Conservation (phyloP, 2,888 invertebrate genomes). For the Loripinus fragilis region DNA sequence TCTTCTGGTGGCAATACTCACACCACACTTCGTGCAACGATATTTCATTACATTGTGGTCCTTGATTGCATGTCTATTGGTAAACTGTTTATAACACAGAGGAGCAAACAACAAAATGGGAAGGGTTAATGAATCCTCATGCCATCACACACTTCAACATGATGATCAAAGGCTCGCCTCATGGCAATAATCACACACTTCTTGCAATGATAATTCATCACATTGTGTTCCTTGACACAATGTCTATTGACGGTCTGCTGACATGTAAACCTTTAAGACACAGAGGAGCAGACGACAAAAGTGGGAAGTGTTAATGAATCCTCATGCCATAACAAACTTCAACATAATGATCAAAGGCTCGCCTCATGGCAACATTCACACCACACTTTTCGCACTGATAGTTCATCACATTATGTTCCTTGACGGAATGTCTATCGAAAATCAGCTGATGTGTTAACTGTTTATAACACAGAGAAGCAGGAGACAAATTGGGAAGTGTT, state of each 20-base stretch:
- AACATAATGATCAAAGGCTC: background rate
- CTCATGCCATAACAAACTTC: background rate
- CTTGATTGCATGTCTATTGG: conserved; percentile 24
- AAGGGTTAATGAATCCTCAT: background rate
- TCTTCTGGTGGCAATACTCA: background rate
- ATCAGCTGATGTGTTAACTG: conserved; percentile 24
- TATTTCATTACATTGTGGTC: background rate
- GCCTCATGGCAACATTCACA: background rate
- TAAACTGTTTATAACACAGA: too few species aligned
- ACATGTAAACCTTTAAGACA: conserved; percentile 35
- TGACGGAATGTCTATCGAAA: conserved; percentile 25
- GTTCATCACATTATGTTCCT: background rate
- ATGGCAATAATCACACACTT: background rate
- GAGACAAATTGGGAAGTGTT: too few species aligned
- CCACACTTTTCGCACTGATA: background rate
- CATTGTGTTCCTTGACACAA: background rate
- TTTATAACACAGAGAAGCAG: too few species aligned
- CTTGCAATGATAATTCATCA: background rate
- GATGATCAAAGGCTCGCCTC: background rate
- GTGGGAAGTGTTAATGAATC: too few species aligned
- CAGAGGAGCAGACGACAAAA: too few species aligned
- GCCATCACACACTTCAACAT: background rate
- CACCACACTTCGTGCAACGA: background rate
- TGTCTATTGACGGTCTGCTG: conserved; percentile 25
- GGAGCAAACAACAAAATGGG: too few species aligned